Percentiles rank a stretch among this genome's conserved stretches.
Conservation (phyloP, 2,888 invertebrate species). For the Aphrophora alni region DNA sequence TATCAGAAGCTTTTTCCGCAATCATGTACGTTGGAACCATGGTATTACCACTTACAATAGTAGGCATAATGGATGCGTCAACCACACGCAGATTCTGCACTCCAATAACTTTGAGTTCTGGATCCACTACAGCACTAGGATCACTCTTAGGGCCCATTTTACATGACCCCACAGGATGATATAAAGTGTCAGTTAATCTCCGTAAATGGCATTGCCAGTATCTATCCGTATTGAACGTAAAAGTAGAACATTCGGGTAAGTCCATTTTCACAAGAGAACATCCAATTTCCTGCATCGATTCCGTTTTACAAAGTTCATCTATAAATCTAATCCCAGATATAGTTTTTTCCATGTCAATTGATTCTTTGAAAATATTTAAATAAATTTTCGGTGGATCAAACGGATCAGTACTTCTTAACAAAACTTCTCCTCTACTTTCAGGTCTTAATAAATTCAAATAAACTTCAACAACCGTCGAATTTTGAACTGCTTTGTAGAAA, state of each 20-base stretch:
- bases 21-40: slow-evolving; percentile 86
- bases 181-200: slow-evolving; percentile 64
- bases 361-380: background rate
- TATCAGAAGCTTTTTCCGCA: slow-evolving; percentile 80
- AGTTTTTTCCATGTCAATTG: background rate
- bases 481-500: background rate
- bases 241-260: background rate
- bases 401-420: slow-evolving; percentile 45
- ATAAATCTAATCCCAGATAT: background rate
- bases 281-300: background rate
- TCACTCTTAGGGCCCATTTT: slow-evolving; percentile 76
- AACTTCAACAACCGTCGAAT: background rate
- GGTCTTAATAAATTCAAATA: slow-evolving; percentile 49
- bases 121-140: slow-evolving; percentile 71
- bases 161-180: slow-evolving; percentile 82
- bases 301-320: background rate
- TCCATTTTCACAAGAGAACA: background rate
- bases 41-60: slow-evolving; percentile 78
- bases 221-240: background rate
- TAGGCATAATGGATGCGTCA: slow-evolving; percentile 86
- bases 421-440: slow-evolving; percentile 46
- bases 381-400: slow-evolving; percentile 48
- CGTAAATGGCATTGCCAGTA: background rate
- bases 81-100: slow-evolving; percentile 73
- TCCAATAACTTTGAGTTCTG: slow-evolving; percentile 71